A percentile compares a stretch with the other conserved stretches of the same genome.
These are phyloP conservation scores for Zonitis immaculata DNA, from an alignment of 2,888 invertebrate genomes.

Conservation along the genomic window DNA sequence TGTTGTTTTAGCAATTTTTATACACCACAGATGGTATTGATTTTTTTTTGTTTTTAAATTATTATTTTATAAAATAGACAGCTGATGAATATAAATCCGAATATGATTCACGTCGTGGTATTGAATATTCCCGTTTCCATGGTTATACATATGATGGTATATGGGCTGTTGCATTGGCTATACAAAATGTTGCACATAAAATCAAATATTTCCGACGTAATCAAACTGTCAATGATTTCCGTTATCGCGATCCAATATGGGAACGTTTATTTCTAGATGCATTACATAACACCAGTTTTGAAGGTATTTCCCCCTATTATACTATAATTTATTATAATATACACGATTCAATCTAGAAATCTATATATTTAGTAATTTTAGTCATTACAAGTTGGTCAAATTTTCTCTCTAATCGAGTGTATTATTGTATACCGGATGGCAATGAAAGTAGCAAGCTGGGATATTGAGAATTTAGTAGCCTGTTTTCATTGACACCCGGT, in stretches of 20 bases:
- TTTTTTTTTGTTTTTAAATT: too few species aligned
- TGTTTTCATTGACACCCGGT: too few species aligned
- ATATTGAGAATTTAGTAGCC: too few species aligned
- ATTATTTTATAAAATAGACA: constrained; percentile 56
- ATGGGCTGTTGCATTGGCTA: constrained; percentile 95
- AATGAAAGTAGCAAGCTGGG: too few species aligned
- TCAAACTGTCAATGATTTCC: constrained; percentile 75
- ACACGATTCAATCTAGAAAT: too few species aligned
- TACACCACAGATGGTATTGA: not conserved
- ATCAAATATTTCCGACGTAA: constrained; percentile 67
- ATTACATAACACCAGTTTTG: constrained; percentile 86
- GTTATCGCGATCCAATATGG: constrained; percentile 82
- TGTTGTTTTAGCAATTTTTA: not conserved
- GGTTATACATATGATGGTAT: constrained; percentile 99
- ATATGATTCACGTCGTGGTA: constrained; percentile 75
- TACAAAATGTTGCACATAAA: constrained; percentile 81
- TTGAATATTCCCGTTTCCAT: constrained; percentile 89
- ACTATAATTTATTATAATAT: too few species aligned
- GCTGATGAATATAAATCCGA: constrained; percentile 82
- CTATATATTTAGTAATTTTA: too few species aligned
- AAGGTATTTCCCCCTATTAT: constrained; percentile 72
- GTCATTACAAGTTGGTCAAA: too few species aligned
- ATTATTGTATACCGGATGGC: too few species aligned
- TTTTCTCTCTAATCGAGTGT: too few species aligned
- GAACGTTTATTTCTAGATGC: constrained; percentile 82